phyloP scores from a whole-genome alignment of 2,113 vertebrate species.

The Kryptolebias marmoratus region DNA sequence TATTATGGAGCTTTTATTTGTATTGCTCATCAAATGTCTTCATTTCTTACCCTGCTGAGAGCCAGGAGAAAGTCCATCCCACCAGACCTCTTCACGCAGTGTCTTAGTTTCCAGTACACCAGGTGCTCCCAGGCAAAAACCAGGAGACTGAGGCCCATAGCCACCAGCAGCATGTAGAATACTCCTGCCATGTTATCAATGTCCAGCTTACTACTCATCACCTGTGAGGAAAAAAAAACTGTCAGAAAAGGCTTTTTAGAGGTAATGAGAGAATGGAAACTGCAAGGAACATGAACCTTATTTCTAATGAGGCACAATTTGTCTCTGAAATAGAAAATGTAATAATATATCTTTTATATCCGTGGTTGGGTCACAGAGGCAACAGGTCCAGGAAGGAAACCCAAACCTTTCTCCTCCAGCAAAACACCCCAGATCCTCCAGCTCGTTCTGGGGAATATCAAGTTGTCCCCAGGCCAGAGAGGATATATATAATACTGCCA shows the following conservation, averaged over 20 bases:
- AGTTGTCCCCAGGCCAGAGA: background rate
- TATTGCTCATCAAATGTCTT: background rate
- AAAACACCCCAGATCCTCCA: too few species aligned
- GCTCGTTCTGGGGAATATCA: background rate
- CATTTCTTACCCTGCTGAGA: slow-evolving; percentile 85
- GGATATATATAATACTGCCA: too few species aligned
- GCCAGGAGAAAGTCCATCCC: slow-evolving; percentile 89
- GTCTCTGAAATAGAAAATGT: too few species aligned
- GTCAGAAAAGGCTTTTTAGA: background rate
- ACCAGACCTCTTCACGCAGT: slow-evolving; percentile 84
- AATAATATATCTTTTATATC: too few species aligned
- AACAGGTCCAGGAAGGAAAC: too few species aligned
- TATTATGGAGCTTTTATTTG: too few species aligned
- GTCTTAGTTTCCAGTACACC: slow-evolving; percentile 89
- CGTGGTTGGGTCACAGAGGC: too few species aligned
- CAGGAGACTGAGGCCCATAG: slow-evolving; percentile 90
- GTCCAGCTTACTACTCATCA: slow-evolving; percentile 93
- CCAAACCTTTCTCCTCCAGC: too few species aligned
- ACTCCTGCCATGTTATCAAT: slow-evolving; percentile 94
- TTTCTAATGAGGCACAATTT: too few species aligned
- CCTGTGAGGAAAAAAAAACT: slow-evolving; percentile 64
- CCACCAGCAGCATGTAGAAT: slow-evolving; percentile 92
- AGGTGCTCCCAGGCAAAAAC: slow-evolving; percentile 92
- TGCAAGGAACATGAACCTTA: background rate
- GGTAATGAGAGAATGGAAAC: background rate